Conservation (phyloP, 2,888 invertebrate genomes). For the Crepidodera aurea region DNA sequence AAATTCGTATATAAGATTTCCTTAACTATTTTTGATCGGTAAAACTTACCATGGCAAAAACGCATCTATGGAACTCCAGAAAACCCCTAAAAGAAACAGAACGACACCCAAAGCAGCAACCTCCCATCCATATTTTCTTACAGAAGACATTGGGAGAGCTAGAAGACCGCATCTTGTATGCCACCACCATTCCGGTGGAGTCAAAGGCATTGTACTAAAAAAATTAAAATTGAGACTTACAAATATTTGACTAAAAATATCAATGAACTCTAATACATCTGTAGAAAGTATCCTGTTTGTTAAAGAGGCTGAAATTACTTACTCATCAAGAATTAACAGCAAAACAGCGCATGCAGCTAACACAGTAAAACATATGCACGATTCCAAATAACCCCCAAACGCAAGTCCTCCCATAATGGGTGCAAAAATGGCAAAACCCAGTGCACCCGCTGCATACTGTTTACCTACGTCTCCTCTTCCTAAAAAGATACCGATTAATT, state of each 20-base stretch:
- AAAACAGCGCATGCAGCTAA: slow-evolving; percentile 71
- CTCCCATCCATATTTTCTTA: slow-evolving; percentile 78
- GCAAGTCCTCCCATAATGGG: slow-evolving; percentile 64
- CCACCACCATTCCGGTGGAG: slow-evolving; percentile 90
- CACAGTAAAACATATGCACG: slow-evolving; percentile 64
- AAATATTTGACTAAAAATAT: no score
- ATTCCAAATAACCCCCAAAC: slow-evolving; percentile 64
- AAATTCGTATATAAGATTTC: no score
- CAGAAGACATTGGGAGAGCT: slow-evolving; percentile 81
- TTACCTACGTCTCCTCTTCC: slow-evolving; percentile 80
- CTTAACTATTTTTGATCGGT: background rate
- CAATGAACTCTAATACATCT: no score
- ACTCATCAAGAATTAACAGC: slow-evolving; percentile 68
- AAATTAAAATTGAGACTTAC: slow-evolving; percentile 18
- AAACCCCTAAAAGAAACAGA: slow-evolving; percentile 74
- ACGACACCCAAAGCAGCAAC: slow-evolving; percentile 75
- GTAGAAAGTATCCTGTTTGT: no score
- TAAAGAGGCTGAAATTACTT: slow-evolving; percentile 47
- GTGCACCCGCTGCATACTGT: slow-evolving; percentile 78
- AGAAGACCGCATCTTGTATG: slow-evolving; percentile 80
- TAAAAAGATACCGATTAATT: no score
- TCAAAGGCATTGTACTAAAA: slow-evolving; percentile 75
- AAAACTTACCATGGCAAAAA: slow-evolving; percentile 74
- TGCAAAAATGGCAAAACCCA: slow-evolving; percentile 77
- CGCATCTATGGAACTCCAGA: slow-evolving; percentile 83